Evolutionary conservation across 1,140 invertebrate species (phyloP).

Genomic region (Oreohelix idahoensis): DNA sequence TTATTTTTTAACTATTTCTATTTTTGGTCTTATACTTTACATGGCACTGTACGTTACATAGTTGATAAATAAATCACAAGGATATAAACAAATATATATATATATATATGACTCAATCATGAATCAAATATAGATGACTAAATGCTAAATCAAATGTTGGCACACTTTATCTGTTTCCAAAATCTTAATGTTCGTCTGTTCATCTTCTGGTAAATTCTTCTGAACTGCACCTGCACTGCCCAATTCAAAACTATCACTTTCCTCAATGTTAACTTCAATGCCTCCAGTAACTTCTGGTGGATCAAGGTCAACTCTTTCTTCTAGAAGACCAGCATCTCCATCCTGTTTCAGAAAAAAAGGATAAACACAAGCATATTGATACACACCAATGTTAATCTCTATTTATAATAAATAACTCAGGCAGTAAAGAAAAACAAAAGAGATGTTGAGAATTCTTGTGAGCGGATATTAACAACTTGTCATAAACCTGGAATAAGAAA

Average conservation of each 20-base stretch:
- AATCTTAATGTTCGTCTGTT: not conserved
- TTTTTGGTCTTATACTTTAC: too few species aligned
- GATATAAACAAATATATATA: too few species aligned
- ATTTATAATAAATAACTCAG: not conserved
- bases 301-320: slow-evolving; percentile 27
- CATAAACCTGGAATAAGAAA: not conserved
- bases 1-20: too few species aligned
- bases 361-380: slow-evolving; percentile 4
- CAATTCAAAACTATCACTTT: slow-evolving; percentile 1
- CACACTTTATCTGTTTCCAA: not conserved
- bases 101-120: too few species aligned
- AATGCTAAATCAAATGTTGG: not conserved
- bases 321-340: not conserved
- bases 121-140: not conserved
- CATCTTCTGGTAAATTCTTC: not conserved
- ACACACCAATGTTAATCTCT: not conserved
- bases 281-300: not conserved
- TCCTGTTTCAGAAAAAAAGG: slow-evolving; percentile 16
- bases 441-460: too few species aligned
- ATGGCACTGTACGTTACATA: too few species aligned
- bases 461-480: too few species aligned
- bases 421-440: not conserved
- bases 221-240: not conserved
- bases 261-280: not conserved
- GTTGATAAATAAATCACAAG: too few species aligned